A percentile compares a stretch with the other conserved stretches of the same genome.
phyloP scores from a whole-genome alignment of 2,113 vertebrate species.

The Megalops atlanticus region DNA sequence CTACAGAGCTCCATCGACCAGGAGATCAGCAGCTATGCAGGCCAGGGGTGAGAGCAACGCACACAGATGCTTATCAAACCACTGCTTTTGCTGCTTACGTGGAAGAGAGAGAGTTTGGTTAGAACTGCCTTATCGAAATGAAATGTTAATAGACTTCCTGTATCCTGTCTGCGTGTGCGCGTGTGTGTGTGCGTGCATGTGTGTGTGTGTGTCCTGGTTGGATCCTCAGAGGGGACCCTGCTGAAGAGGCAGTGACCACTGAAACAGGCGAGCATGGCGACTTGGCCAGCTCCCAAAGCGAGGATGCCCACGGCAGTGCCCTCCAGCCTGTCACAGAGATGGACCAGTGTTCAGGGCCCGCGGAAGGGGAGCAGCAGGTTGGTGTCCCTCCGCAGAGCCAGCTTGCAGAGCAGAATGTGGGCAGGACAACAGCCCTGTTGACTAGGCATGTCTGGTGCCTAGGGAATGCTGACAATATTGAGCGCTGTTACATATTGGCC shows the following conservation, averaged over 20 bases:
- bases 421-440: no score
- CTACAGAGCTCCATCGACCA: constrained; percentile 87
- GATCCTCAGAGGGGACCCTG: constrained; percentile 43
- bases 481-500: no score
- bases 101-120: background rate
- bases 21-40: constrained; percentile 68
- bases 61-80: background rate
- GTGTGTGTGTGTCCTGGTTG: background rate
- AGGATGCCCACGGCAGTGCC: constrained; percentile 43
- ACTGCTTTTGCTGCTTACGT: background rate
- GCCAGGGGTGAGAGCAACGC: constrained; percentile 37
- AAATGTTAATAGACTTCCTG: no score
- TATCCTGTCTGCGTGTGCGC: background rate
- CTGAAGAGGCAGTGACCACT: constrained; percentile 37
- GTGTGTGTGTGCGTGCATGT: background rate
- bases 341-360: constrained; percentile 31
- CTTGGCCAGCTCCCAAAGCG: background rate
- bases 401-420: background rate
- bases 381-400: constrained; percentile 31
- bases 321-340: constrained; percentile 37
- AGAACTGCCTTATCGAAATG: no score
- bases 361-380: constrained; percentile 29
- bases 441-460: no score
- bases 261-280: constrained; percentile 34
- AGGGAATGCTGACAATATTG: no score